These are phyloP conservation scores for Acanthornis magna DNA, from an alignment of 2,797 vertebrate species.

Conservation along the genomic window DNA sequence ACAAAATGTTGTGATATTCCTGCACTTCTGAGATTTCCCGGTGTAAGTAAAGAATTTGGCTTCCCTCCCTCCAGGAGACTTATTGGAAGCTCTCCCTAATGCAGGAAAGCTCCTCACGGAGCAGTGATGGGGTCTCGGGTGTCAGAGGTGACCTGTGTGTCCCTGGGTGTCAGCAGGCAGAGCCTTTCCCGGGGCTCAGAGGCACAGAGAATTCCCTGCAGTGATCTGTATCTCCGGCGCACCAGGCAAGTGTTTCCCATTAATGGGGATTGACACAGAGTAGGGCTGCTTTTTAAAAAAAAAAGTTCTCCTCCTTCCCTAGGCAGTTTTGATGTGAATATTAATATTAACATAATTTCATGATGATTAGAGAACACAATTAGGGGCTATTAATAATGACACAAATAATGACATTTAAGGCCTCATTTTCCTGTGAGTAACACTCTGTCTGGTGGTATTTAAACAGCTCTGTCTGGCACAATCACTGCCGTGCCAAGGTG, in stretches of 20 bases:
- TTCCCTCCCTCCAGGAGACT: neutral
- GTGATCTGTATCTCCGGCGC: rapidly evolving
- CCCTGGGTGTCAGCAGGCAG: rapidly evolving
- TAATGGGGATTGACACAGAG: slow-evolving; percentile 75
- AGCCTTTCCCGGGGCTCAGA: neutral
- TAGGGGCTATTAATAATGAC: slow-evolving; percentile 86
- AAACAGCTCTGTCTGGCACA: slow-evolving; percentile 76
- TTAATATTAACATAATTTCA: slow-evolving; percentile 84
- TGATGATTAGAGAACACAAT: slow-evolving; percentile 86
- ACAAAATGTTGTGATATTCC: neutral
- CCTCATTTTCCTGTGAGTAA: slow-evolving; percentile 81
- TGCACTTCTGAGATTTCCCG: neutral
- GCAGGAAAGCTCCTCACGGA: neutral
- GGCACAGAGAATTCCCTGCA: neutral
- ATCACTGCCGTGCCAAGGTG: slow-evolving; percentile 52
- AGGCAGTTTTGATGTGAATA: slow-evolving; percentile 83
- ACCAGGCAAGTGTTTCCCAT: slow-evolving; percentile 17
- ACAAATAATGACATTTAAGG: slow-evolving; percentile 86
- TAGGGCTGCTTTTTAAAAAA: slow-evolving; percentile 2
- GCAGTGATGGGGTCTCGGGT: rapidly evolving
- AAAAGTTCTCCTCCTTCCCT: slow-evolving; percentile 74
- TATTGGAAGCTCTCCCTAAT: rapidly evolving
- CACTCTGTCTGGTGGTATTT: slow-evolving; percentile 81
- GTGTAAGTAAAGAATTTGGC: neutral
- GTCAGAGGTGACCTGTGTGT: rapidly evolving